Evolutionary conservation across 2,797 vertebrate species (phyloP).

Genomic region (Enteromius paludinosus): DNA sequence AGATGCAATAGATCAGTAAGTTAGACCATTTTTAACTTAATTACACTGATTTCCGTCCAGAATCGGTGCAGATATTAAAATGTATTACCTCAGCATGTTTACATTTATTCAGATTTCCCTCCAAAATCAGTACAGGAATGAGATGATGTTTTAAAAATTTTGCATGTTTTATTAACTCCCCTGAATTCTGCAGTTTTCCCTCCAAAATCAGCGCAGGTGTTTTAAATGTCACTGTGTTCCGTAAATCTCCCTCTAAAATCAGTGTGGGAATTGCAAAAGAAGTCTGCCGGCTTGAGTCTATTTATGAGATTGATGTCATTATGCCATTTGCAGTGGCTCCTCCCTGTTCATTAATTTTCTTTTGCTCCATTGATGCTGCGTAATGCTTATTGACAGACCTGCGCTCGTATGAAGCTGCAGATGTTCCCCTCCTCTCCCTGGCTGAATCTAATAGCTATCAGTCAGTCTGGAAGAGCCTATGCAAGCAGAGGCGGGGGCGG

Average conservation of each 20-base stretch:
- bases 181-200: background rate
- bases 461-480: slow-evolving; percentile 40
- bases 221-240: background rate
- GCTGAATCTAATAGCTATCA: slow-evolving; percentile 43
- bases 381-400: slow-evolving; percentile 19
- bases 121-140: background rate
- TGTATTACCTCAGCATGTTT: background rate
- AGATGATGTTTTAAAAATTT: background rate
- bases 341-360: background rate
- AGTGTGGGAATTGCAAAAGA: background rate
- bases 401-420: slow-evolving; percentile 40
- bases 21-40: no score
- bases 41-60: no score
- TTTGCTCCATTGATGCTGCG: slow-evolving; percentile 12
- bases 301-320: slow-evolving; percentile 19
- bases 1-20: no score
- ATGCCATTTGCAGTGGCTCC: background rate
- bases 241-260: background rate
- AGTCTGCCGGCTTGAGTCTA: background rate
- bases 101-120: background rate
- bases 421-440: slow-evolving; percentile 5
- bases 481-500: slow-evolving; percentile 14
- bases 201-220: background rate
- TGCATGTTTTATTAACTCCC: background rate
- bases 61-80: background rate